Conservation (phyloP, 2,888 invertebrate genomes). For the Kryphioiulus occultus region DNA sequence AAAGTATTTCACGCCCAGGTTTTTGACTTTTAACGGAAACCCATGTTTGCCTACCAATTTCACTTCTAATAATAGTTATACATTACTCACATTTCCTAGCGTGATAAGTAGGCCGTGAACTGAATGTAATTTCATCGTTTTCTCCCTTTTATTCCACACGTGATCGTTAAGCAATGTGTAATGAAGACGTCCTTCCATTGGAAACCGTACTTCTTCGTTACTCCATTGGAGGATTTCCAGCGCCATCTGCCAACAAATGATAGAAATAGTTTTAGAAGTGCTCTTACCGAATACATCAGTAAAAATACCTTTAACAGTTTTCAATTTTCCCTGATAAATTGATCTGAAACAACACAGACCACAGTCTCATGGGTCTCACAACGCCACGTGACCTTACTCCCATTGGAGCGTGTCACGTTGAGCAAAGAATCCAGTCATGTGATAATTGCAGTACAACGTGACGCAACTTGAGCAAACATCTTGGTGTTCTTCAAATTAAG, state of each 20-base stretch:
- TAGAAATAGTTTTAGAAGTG: background rate
- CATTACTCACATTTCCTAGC: constrained; percentile 79
- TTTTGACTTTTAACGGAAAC: background rate
- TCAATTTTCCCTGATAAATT: too few relatives aligned
- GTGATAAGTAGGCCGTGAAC: constrained; percentile 90
- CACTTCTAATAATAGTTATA: background rate
- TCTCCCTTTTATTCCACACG: constrained; percentile 65
- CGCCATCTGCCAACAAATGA: constrained; percentile 71
- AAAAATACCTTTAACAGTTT: too few relatives aligned
- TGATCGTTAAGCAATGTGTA: constrained; percentile 90
- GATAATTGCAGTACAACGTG: background rate
- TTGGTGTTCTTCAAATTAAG: too few relatives aligned
- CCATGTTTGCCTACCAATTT: background rate
- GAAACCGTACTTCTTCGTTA: constrained; percentile 88
- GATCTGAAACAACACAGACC: too few relatives aligned
- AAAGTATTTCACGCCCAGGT: background rate
- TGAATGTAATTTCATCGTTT: constrained; percentile 83
- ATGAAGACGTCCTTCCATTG: constrained; percentile 85
- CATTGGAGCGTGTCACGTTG: background rate
- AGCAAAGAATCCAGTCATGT: background rate
- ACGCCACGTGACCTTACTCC: background rate
- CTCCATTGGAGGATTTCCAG: constrained; percentile 90
- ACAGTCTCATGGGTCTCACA: background rate
- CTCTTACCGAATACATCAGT: too few relatives aligned
- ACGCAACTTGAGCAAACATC: background rate